Evolutionary conservation across 64 coral and sea anemone genomes (phyloP).

Genomic region (Pachyseris speciosa): DNA sequence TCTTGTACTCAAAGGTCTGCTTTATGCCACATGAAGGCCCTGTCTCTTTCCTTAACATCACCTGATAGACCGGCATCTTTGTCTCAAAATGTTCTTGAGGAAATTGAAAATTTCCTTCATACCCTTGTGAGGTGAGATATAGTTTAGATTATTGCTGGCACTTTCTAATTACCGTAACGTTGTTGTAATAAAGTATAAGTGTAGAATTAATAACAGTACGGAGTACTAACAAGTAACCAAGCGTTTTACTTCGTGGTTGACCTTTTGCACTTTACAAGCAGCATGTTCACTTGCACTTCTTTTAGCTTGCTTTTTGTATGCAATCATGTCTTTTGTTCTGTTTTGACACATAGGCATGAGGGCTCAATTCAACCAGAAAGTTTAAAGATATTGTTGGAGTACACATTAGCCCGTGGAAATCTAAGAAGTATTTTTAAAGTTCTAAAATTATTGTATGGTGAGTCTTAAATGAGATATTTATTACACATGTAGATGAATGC

Average conservation of each 20-base stretch:
- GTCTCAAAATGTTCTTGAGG: constrained; percentile 94
- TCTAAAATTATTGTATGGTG: constrained; percentile 94
- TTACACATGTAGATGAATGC: background rate
- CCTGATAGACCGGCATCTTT: constrained; percentile 85
- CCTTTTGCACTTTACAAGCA: background rate
- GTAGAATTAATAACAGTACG: too few relatives aligned
- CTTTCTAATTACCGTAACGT: too few relatives aligned
- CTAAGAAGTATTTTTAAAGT: constrained; percentile 97
- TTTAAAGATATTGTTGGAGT: constrained; percentile 93
- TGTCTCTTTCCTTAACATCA: constrained; percentile 86
- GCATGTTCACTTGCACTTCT: too few relatives aligned
- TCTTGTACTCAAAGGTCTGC: constrained; percentile 61
- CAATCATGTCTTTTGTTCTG: background rate
- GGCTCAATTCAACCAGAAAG: constrained; percentile 84
- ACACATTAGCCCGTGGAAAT: constrained; percentile 94
- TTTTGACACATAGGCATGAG: constrained; percentile 61
- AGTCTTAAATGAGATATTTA: background rate
- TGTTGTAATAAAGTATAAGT: too few relatives aligned
- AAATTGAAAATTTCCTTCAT: constrained; percentile 95
- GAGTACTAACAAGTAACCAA: too few relatives aligned
- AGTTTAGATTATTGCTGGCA: background rate
- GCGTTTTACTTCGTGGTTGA: too few relatives aligned
- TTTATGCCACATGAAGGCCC: constrained; percentile 89
- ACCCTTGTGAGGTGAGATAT: constrained; percentile 79
- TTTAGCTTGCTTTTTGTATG: background rate